A percentile compares a stretch with the other conserved stretches of the same genome.
Conservation (phyloP, 2,797 vertebrate genomes). For the Glossophaga mutica region DNA sequence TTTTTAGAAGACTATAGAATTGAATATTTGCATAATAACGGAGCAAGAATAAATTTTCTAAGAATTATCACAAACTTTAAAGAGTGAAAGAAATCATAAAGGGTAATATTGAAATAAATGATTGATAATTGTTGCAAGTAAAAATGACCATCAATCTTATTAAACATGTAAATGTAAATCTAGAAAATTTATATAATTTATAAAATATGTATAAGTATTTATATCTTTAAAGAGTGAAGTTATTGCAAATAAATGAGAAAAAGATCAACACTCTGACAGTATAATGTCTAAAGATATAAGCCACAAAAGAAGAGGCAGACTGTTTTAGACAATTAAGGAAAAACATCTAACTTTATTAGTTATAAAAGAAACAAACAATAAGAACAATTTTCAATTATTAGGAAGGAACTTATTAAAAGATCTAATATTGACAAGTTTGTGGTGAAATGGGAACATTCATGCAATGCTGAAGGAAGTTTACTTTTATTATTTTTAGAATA, state of each 20-base stretch:
- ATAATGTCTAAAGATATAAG: background rate
- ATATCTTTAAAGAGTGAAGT: background rate
- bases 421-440: background rate
- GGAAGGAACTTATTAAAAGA: background rate
- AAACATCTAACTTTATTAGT: background rate
- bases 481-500: background rate
- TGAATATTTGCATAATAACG: background rate
- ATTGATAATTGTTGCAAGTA: background rate
- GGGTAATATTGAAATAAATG: background rate
- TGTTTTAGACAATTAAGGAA: background rate
- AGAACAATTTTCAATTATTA: background rate
- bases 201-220: background rate
- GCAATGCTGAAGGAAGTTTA: background rate
- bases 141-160: background rate
- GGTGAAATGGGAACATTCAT: background rate
- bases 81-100: background rate
- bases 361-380: background rate
- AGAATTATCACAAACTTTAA: background rate
- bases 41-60: background rate
- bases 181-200: background rate
- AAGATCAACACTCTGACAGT: background rate
- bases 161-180: background rate
- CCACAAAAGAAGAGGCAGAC: background rate
- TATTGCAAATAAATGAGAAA: background rate
- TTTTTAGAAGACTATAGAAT: background rate